Base-by-base conservation (phyloP, 2,797 vertebrate species). In the Allobates femoralis region DNA sequence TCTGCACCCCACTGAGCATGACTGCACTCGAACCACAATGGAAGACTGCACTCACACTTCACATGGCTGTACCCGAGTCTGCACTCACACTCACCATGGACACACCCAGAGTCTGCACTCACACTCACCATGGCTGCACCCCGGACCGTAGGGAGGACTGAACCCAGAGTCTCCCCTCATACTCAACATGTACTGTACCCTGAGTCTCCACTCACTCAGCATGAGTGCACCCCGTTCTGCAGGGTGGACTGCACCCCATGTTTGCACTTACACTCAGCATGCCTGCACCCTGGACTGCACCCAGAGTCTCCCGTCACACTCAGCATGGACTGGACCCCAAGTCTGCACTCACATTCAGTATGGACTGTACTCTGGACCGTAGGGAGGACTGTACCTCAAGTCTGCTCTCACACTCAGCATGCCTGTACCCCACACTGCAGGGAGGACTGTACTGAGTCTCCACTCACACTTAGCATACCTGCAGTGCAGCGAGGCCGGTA, bases 261-360 rank as follows among this genome's bases (percentile, higher is more conserved):
- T 53, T 14, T 18, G 1, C 51, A 0, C 6, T 10, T 46, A n/a
- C 51, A 53, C 51, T 53, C 14, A 1, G 46, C 69, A 73, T 18
- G 69, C 69, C 69, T 53, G 86, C 90, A 69, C 46, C 85, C 19
- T 26, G 1, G 1, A 3, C 41, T 8, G 41, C 41, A 46, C 6
- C 41, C n/a, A n/a, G n/a, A 46, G 91, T n/a, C n/a, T n/a, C n/a
- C n/a, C n/a, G n/a, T n/a, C n/a, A n/a, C n/a, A n/a, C n/a, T n/a
- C n/a, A n/a, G 91, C 92, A 91, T 88, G 41, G 88, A 82, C 79
- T 85, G 78, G 86, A 41, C 37, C 53, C 55, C 8, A 34, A 26
- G 64, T 18, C 51, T 18, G 1, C 2, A 3, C 51, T 53, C 12
- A 14, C 51, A 53, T 15, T 58, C 26, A 46, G 81, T 67, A 74